Base-by-base conservation (phyloP, 2,797 vertebrate genomes). In the Syngnathus rostellatus region DNA sequence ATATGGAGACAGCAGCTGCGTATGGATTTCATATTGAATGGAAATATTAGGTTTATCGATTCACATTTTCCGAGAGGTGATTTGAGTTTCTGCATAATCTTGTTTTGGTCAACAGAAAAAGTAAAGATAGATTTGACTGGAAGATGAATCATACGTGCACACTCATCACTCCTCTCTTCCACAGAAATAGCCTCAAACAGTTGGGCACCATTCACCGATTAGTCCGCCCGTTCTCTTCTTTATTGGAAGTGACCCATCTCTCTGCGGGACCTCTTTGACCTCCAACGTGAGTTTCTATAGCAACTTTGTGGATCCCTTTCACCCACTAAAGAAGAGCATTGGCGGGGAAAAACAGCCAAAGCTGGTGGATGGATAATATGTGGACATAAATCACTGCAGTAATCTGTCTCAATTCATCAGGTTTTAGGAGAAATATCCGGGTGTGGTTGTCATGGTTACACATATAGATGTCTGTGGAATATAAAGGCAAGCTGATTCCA, bases 181-280 rank as follows among this genome's bases (percentile, higher is more conserved):
- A 9, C 60, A 45, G 60, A 62, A 62, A 45, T 62, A 62, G 21
- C 40, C 21, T 45, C 60, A 62, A 62, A 45, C 50, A 48, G 55
- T 31, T 43, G 3, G 38, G 16, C n/a, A 62, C n/a, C 37, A 48
- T 72, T 66, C 57, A 65, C 55, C 19, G 25, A 41, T 67, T 58
- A 25, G 43, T 31, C 55, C 19, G 63, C 62, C 58, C 63, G 46
- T 17, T 65, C 40, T 3, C 40, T 46, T 66, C 21, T 41, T 45
- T 50, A 8, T 65, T 46, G 25, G 68, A 66, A 70, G 50, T 66
- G 46, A 72, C 71, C 66, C 12, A 12, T 79, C 65, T 68, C 43
- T 53, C 69, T 70, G 21, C 41, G 45, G 37, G 43, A 63, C 62
- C 45, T 23, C 8, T 4, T 0, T 25, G 62, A 46, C 62, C 62